Evolutionary conservation across 2,113 vertebrate genomes (phyloP).

Genomic region (Sapayoa aenigma): DNA sequence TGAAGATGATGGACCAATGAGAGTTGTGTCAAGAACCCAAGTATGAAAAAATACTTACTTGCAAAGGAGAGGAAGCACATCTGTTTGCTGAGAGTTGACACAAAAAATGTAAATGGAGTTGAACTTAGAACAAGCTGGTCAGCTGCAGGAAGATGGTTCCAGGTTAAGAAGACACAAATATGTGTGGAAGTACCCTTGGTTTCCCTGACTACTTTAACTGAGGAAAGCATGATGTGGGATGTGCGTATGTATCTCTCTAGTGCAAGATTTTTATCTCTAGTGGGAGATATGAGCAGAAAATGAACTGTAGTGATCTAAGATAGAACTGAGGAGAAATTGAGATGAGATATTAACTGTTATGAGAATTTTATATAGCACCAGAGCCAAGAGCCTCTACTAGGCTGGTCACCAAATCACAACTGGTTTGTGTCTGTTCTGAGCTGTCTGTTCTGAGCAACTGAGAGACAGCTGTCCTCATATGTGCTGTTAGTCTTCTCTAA

Average conservation of each 20-base stretch:
- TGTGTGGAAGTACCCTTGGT: not conserved
- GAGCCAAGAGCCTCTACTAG: not conserved
- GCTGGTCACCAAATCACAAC: not conserved
- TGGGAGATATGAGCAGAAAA: not conserved
- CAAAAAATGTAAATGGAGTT: not conserved
- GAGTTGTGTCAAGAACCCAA: not conserved
- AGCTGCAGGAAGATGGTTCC: not conserved
- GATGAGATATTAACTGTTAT: not conserved
- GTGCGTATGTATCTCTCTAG: not conserved
- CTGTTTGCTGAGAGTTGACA: not conserved
- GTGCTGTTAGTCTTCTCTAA: not conserved
- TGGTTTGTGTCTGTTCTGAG: not conserved
- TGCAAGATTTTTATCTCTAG: not conserved
- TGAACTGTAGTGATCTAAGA: not conserved
- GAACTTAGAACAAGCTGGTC: not conserved
- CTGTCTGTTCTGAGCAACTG: not conserved
- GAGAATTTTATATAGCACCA: not conserved
- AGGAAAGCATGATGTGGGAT: not conserved
- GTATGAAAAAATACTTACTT: not conserved
- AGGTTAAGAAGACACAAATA: not conserved
- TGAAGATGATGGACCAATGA: not conserved
- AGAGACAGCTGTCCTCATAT: not conserved
- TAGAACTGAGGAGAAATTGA: not conserved
- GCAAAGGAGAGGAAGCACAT: not conserved
- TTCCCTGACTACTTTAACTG: not conserved